Evolutionary conservation across 2,888 invertebrate species (phyloP), one percentile per base, ranked within the genome.

Genomic region (Gryllus longicercus): DNA sequence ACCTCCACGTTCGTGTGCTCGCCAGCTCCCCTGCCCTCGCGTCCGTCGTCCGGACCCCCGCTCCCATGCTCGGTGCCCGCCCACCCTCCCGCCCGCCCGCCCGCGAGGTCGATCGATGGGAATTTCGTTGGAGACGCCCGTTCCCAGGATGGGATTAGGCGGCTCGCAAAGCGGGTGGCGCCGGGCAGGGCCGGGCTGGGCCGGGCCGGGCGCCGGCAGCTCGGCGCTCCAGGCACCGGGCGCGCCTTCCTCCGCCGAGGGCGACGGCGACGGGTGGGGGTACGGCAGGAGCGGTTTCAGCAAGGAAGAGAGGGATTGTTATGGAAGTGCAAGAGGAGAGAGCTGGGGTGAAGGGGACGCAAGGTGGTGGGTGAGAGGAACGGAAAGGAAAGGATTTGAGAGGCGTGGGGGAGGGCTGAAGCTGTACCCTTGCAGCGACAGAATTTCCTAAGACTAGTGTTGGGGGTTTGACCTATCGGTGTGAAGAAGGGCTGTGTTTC

Each of bases 101-200:
- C 63, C n/a, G 63, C 63, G 63, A 14, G 16, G 14, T n/a, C 63
- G 63, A 63, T 63, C 63, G 63, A 63, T 63, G 63, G 14, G 63
- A 63, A 63, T 63, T 63, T 63, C 63, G 63, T 63, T 63, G 63
- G 63, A 63, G 63, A 63, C 63, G 63, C 63, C 63, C 14, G 63
- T 16, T 63, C 63, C 63, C 63, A n/a, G 63, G 63, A 63, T 63
- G 63, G 63, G 63, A 63, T 63, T 63, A 63, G 63, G 63, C 63
- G n/a, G 38, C 63, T 63, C 63, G 63, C 63, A 63, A 63, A 63
- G 63, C 63, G n/a, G 38, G 38, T 38, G 38, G 38, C 63, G 63
- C 63, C 16, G 63, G 16, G 16, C n/a, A 5, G 63, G 63, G n/a
- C 63, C 8, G n/a, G 11, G n/a, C 63, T 2, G 63, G 63, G 51